These are phyloP conservation scores for Odontomyia ornata DNA, from an alignment of 2,888 invertebrate species.

Conservation along the genomic window DNA sequence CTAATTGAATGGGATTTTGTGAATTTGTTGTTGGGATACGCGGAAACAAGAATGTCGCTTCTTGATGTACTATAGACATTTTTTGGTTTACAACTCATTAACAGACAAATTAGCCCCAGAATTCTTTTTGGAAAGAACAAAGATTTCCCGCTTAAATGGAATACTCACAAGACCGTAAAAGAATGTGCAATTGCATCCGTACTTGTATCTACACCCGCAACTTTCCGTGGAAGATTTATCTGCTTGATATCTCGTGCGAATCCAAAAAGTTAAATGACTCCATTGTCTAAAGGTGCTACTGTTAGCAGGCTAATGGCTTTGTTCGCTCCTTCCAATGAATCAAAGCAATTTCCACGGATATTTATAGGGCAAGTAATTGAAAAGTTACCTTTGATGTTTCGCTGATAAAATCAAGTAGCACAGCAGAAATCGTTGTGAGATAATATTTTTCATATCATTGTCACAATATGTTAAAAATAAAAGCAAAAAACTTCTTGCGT, in stretches of 20 bases:
- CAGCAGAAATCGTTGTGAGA: too few species aligned
- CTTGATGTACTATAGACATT: too few species aligned
- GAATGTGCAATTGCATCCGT: slow-evolving; percentile 25
- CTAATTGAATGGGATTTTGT: too few species aligned
- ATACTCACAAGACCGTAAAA: slow-evolving; percentile 29
- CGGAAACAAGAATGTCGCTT: too few species aligned
- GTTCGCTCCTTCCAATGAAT: slow-evolving; percentile 31
- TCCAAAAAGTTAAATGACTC: slow-evolving; percentile 38
- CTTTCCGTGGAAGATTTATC: slow-evolving; percentile 8
- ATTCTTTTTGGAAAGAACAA: neutral
- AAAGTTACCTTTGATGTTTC: neutral
- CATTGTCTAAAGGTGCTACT: slow-evolving; percentile 48
- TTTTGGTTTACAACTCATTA: too few species aligned
- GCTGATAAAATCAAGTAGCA: too few species aligned
- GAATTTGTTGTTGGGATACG: too few species aligned
- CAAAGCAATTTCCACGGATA: neutral
- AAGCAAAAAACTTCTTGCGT: too few species aligned
- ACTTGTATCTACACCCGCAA: neutral
- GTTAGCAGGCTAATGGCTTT: slow-evolving; percentile 45
- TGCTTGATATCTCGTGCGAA: slow-evolving; percentile 33
- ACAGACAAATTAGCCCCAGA: too few species aligned
- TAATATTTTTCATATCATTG: too few species aligned
- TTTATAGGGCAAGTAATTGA: neutral
- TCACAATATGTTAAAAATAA: too few species aligned
- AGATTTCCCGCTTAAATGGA: slow-evolving; percentile 31